Evolutionary conservation across 2,888 invertebrate species (phyloP), one percentile per base, ranked within the genome.

Genomic region (Torymus texanus): DNA sequence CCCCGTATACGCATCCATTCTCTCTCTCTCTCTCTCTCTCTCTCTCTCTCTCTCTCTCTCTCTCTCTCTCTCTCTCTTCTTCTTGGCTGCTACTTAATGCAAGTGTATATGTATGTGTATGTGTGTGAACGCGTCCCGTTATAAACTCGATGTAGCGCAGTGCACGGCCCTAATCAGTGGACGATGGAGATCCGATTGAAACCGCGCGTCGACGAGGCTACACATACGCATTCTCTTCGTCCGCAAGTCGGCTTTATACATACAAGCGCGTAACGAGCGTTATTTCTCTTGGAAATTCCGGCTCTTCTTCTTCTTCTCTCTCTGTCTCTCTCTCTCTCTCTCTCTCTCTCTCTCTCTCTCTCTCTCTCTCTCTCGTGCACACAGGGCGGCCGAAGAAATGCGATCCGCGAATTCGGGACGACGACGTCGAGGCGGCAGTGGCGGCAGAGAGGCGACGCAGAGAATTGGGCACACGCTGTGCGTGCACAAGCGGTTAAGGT

Each of bases 381-480:
- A 21, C 14, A 51, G 29, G 11, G 14, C 51, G 68, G 41, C 41
- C 41, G 41, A 41, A 75, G 74, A 76, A 80, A 80, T 76, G 76
- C 77, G 74, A 78, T 72, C 78, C 81, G 72, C 75, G 81, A 79
- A 78, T 78, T 78, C 75, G 78, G 75, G 5, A 3, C 29, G 29
- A 29, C 29, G 71, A 75, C 75, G 71, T 16, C 70, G 61, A 24
- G 62, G 14, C 55, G 61, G 16, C 61, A 12, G 13, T 11, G 41
- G 18, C 5, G 21, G 14, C 66, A 21, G 61, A 16, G 18, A 62
- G 68, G 29, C 73, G 62, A 84, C 85, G 83, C 21, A 21, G 84
- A 84, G 86, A 88, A 88, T 88, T 86, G 87, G 87, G 87, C 85
- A 86, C 88, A 87, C 85, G 86, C 50, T 51, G 59, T 83, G 84